Conservation (phyloP, 2,113 vertebrate genomes). For the Uria lomvia region DNA sequence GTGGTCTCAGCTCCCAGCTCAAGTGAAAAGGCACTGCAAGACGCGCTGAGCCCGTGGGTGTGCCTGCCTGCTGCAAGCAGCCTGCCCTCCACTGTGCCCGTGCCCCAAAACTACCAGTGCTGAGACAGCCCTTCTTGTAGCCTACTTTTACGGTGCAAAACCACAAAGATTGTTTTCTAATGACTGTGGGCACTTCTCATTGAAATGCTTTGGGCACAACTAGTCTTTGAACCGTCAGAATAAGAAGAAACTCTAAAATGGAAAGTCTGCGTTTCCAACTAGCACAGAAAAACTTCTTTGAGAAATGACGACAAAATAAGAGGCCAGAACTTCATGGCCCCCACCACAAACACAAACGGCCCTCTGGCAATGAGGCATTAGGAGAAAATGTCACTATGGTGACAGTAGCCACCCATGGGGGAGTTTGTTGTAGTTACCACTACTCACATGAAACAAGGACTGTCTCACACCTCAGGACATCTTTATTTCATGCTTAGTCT, state of each 20-base stretch:
- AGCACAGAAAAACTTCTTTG: not conserved
- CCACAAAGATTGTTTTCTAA: not conserved
- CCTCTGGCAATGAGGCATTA: not conserved
- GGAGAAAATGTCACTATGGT: not conserved
- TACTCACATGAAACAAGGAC: not conserved
- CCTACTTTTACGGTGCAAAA: constrained; percentile 14
- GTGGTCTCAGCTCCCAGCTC: not conserved
- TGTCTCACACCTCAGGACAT: not conserved
- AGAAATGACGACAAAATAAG: not conserved
- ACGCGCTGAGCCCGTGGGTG: not conserved
- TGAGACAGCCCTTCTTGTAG: not conserved
- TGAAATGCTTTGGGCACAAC: not conserved
- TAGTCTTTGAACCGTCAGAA: not conserved
- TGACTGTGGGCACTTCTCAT: not conserved
- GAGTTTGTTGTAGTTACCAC: not conserved
- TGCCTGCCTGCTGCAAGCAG: not conserved
- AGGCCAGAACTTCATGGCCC: not conserved
- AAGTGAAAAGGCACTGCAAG: not conserved
- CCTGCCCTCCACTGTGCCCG: fast-evolving
- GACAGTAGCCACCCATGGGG: not conserved
- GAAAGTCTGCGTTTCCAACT: not conserved
- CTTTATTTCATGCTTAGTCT: not conserved
- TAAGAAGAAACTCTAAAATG: not conserved
- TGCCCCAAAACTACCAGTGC: not conserved
- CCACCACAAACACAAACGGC: fast-evolving